Evolutionary conservation across 2,113 vertebrate genomes (phyloP).

Genomic region (Rostratula benghalensis): DNA sequence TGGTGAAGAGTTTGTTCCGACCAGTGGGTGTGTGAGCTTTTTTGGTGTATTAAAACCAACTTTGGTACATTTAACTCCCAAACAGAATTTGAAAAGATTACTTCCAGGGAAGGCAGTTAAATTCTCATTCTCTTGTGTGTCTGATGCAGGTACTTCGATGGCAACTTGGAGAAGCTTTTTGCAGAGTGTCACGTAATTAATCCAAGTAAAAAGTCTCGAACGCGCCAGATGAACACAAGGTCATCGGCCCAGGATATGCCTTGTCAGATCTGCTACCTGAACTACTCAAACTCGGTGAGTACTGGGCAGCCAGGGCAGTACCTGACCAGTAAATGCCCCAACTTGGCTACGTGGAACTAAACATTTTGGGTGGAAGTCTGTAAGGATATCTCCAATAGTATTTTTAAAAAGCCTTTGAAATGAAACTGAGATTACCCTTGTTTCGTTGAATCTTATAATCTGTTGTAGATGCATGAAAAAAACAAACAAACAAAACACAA

Average conservation of each 20-base stretch:
- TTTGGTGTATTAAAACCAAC: not conserved
- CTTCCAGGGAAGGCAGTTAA: not conserved
- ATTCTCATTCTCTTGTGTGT: not conserved
- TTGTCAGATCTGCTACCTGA: conserved; percentile 99
- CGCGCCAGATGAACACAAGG: conserved; percentile 96
- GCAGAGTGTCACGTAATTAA: conserved; percentile 99
- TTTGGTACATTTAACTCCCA: not conserved
- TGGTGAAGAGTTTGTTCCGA: not conserved
- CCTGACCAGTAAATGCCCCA: not conserved
- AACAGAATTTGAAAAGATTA: not conserved
- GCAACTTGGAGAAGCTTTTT: conserved; percentile 99
- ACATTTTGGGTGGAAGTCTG: not conserved
- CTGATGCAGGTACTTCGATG: conserved; percentile 94
- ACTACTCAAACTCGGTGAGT: conserved; percentile 98
- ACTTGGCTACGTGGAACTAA: not conserved
- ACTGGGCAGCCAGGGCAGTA: not conserved
- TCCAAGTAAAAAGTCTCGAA: conserved; percentile 97
- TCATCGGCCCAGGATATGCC: conserved; percentile 99
- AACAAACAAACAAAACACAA: too few relatives aligned
- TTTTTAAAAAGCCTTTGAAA: not conserved
- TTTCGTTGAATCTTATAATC: not conserved
- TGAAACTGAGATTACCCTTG: not conserved
- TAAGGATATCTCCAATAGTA: not conserved
- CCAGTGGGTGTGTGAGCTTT: not conserved
- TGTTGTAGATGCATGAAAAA: too few relatives aligned